These are phyloP conservation scores for Speoplatyrhinus poulsoni DNA, from an alignment of 2,113 vertebrate genomes.

Conservation along the genomic window DNA sequence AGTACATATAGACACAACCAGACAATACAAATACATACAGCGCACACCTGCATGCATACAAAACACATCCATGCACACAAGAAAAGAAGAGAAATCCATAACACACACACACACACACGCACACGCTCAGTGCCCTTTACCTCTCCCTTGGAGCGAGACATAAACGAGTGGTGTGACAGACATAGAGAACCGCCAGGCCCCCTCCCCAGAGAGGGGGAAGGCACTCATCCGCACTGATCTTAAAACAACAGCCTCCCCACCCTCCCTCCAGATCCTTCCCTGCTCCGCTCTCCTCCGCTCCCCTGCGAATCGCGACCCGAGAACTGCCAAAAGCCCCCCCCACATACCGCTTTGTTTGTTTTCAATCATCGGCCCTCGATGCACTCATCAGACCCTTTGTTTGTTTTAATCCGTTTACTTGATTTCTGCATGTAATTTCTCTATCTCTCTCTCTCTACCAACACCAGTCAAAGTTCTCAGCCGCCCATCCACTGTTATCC, in stretches of 20 bases:
- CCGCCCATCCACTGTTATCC: conserved; percentile 25
- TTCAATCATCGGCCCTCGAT: not conserved
- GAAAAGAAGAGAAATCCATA: too few species aligned
- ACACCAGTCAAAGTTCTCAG: not conserved
- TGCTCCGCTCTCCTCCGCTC: conserved; percentile 11
- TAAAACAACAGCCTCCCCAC: conserved; percentile 77
- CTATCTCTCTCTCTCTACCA: not conserved
- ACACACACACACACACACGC: not conserved
- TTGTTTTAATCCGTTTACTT: conserved; percentile 2
- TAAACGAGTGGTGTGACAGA: conserved; percentile 72
- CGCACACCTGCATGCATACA: not conserved
- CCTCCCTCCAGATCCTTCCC: conserved; percentile 10
- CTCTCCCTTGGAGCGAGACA: conserved; percentile 52
- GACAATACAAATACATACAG: too few species aligned
- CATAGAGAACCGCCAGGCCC: conserved; percentile 66
- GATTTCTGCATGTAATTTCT: conserved; percentile 13
- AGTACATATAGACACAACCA: not conserved
- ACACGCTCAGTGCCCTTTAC: conserved; percentile 46
- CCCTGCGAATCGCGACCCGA: not conserved
- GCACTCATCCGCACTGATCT: conserved; percentile 80
- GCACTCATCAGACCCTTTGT: not conserved
- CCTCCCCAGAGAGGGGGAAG: conserved; percentile 66
- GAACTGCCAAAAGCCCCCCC: conserved; percentile 5
- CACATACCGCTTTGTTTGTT: conserved; percentile 17
- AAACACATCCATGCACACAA: conserved; percentile 1